Conservation (phyloP, 2,113 vertebrate genomes). For the Gnathonemus longibarbis region DNA sequence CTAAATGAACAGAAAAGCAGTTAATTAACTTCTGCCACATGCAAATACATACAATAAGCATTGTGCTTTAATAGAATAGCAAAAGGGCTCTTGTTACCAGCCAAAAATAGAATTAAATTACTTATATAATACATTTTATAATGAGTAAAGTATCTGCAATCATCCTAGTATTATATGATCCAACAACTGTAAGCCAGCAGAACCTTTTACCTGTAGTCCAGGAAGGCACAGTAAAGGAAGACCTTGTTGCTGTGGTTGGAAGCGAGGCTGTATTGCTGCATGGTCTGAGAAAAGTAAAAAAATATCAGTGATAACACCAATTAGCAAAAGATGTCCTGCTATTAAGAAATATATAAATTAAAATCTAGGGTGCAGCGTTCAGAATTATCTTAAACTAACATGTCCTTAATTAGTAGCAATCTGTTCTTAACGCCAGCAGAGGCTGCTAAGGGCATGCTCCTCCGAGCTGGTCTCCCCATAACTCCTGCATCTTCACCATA, state of each 20-base stretch:
- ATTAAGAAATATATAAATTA: background rate
- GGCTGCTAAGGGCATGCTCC: background rate
- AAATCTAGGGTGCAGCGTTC: background rate
- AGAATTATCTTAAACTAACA: background rate
- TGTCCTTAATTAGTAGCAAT: background rate
- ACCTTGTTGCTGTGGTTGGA: conserved; percentile 71
- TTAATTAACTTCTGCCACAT: background rate
- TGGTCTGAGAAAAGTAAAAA: conserved; percentile 62
- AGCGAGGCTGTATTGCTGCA: conserved; percentile 63
- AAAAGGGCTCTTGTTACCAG: conserved; percentile 34
- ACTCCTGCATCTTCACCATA: background rate
- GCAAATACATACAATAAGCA: background rate
- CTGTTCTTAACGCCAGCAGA: background rate
- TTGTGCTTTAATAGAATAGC: conserved; percentile 25
- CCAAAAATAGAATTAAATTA: conserved; percentile 17
- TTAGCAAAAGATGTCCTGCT: conserved; percentile 4
- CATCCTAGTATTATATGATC: background rate
- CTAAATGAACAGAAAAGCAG: conserved; percentile 14
- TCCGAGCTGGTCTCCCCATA: background rate
- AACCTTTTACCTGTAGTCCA: conserved; percentile 80
- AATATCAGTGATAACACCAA: background rate
- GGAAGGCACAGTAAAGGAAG: conserved; percentile 83
- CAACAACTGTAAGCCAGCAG: background rate
- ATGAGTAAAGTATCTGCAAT: conserved; percentile 18
- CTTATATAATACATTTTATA: conserved; percentile 26